phyloP scores from a whole-genome alignment of 1,140 invertebrate genomes.

The Drosophila chauvacae region DNA sequence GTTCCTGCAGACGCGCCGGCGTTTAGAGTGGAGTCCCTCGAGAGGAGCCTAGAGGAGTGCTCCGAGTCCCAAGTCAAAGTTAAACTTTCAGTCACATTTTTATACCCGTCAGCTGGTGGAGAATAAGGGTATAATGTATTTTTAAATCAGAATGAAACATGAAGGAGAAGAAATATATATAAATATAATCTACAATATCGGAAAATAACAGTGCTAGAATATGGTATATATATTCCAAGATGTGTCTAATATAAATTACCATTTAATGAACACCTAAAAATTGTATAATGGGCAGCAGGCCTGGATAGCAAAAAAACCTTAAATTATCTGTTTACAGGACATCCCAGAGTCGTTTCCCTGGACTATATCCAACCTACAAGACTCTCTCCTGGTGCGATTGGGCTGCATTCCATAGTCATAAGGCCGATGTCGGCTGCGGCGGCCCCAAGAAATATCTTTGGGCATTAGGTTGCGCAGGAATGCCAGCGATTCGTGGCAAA shows the following conservation, averaged over 20 bases:
- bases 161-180: too few relatives aligned
- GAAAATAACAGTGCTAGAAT: too few relatives aligned
- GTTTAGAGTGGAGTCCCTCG: slow-evolving; percentile 55
- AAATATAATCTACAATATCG: too few relatives aligned
- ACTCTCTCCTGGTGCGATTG: slow-evolving; percentile 68
- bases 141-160: fast-evolving
- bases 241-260: too few relatives aligned
- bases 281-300: too few relatives aligned
- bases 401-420: slow-evolving; percentile 80
- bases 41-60: slow-evolving; percentile 28
- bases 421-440: slow-evolving; percentile 47
- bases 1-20: slow-evolving; percentile 70
- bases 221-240: not conserved
- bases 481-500: slow-evolving; percentile 72
- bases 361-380: too few relatives aligned
- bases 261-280: too few relatives aligned
- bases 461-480: slow-evolving; percentile 74
- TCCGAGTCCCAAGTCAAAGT: slow-evolving; percentile 13
- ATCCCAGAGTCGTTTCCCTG: not conserved
- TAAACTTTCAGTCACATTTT: slow-evolving; percentile 50
- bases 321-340: not conserved
- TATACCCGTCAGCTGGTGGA: slow-evolving; percentile 1
- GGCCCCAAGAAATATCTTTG: slow-evolving; percentile 66
- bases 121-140: not conserved
- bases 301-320: too few relatives aligned